These are phyloP conservation scores for Phoebastria nigripes DNA, from an alignment of 2,797 vertebrate genomes.

Conservation along the genomic window DNA sequence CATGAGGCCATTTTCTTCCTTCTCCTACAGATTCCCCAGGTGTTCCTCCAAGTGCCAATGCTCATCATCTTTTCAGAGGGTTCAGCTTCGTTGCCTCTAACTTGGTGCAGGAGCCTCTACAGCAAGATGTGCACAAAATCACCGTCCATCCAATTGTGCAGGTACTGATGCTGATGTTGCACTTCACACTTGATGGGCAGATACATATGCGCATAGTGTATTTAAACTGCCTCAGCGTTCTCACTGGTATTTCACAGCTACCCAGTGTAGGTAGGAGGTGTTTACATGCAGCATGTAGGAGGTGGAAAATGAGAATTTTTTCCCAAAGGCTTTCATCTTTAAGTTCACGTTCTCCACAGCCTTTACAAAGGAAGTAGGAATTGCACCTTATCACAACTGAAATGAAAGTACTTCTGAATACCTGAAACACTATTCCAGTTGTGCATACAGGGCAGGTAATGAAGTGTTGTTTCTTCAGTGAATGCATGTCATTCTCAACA, in stretches of 20 bases:
- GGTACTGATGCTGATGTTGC: slow-evolving; percentile 71
- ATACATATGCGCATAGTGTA: background rate
- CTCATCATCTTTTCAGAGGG: slow-evolving; percentile 93
- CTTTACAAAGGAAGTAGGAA: background rate
- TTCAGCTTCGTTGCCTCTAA: slow-evolving; percentile 95
- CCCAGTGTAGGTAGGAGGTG: background rate
- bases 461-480: background rate
- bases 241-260: background rate
- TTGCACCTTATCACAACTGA: background rate
- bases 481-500: background rate
- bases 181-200: background rate
- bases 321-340: background rate
- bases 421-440: background rate
- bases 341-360: background rate
- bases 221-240: background rate
- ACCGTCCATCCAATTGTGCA: slow-evolving; percentile 87
- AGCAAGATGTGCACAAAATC: slow-evolving; percentile 72
- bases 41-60: slow-evolving; percentile 91
- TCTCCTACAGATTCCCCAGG: slow-evolving; percentile 88
- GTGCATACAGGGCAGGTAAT: background rate
- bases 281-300: background rate
- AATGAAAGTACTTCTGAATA: background rate
- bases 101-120: slow-evolving; percentile 81
- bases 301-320: background rate
- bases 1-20: background rate